These are phyloP conservation scores for Mythimna vitellina DNA, from an alignment of 2,888 invertebrate genomes.

Conservation along the genomic window DNA sequence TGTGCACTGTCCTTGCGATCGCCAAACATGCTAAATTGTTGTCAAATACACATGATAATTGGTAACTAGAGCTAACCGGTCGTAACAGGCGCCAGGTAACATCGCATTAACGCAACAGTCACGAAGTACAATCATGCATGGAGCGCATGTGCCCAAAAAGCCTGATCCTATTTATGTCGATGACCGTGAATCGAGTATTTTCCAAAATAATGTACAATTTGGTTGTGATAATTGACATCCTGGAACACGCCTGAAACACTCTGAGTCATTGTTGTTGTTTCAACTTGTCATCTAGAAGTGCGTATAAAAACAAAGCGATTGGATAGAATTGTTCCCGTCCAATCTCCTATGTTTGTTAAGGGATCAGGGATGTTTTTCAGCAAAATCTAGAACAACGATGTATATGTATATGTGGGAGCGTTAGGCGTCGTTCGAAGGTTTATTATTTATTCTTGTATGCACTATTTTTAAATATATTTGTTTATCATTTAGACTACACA, in stretches of 20 bases:
- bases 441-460: too few relatives aligned
- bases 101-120: slow-evolving; percentile 18
- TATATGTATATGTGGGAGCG: too few relatives aligned
- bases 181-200: slow-evolving; percentile 7
- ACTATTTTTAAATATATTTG: too few relatives aligned
- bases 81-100: slow-evolving; percentile 34
- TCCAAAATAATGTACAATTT: slow-evolving; percentile 4
- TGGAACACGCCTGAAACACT: not conserved
- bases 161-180: slow-evolving; percentile 5
- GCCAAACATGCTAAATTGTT: slow-evolving; percentile 44
- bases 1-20: slow-evolving; percentile 42
- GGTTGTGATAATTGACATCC: slow-evolving; percentile 7
- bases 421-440: too few relatives aligned
- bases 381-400: not conserved
- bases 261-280: not conserved
- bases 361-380: not conserved
- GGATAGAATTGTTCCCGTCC: not conserved
- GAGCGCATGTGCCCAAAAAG: slow-evolving; percentile 18
- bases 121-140: slow-evolving; percentile 46
- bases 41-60: slow-evolving; percentile 51
- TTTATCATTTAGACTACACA: too few relatives aligned
- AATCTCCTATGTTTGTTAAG: not conserved
- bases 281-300: not conserved
- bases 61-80: slow-evolving; percentile 54
- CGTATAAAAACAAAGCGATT: not conserved